A percentile compares a stretch with the other conserved stretches of the same genome.
Evolutionary conservation across 2,888 invertebrate genomes (phyloP).

Genomic region (Itoplectis maculator): DNA sequence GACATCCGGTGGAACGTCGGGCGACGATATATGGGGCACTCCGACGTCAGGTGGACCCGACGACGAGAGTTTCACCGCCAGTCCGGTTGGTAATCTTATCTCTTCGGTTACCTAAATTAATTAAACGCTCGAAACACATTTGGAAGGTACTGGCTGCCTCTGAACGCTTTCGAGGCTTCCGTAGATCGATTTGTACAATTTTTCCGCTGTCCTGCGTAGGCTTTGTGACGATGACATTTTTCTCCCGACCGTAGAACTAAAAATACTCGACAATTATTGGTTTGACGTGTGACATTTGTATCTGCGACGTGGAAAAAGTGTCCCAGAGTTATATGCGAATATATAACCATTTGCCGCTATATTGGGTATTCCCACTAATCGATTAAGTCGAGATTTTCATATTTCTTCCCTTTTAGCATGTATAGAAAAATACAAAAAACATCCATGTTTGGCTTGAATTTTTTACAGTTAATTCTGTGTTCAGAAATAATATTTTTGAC

Average conservation of each 20-base stretch:
- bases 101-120: slow-evolving; percentile 42
- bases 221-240: background rate
- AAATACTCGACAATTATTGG: too few species aligned
- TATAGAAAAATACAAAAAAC: too few species aligned
- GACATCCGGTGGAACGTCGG: slow-evolving; percentile 93
- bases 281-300: background rate
- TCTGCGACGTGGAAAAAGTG: too few species aligned
- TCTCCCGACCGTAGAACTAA: too few species aligned
- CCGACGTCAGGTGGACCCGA: slow-evolving; percentile 94
- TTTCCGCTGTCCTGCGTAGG: background rate
- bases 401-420: too few species aligned
- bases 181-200: slow-evolving; percentile 9
- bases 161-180: slow-evolving; percentile 41
- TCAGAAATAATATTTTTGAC: too few species aligned
- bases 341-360: too few species aligned
- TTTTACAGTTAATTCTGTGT: too few species aligned
- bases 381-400: too few species aligned
- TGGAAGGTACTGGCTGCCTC: slow-evolving; percentile 71
- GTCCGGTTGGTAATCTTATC: slow-evolving; percentile 79
- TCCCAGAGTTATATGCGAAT: too few species aligned
- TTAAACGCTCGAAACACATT: slow-evolving; percentile 41
- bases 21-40: slow-evolving; percentile 95
- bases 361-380: too few species aligned
- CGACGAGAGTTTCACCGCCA: slow-evolving; percentile 87
- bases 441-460: too few species aligned